Conservation (phyloP, 2,888 invertebrate species). For the Spisula subtruncata region DNA sequence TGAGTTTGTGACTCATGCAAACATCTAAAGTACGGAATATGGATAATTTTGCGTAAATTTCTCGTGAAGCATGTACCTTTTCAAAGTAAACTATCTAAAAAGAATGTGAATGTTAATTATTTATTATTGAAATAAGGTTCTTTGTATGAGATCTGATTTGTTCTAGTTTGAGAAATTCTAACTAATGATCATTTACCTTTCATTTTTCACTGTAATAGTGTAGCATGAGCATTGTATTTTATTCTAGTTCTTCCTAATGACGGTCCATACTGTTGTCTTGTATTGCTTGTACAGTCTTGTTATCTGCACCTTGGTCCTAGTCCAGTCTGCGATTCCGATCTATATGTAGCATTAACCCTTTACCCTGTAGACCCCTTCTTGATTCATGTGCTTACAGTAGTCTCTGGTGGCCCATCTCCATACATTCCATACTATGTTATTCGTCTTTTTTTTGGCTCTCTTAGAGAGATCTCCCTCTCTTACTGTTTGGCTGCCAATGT, state of each 20-base stretch:
- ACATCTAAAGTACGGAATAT: too few species aligned
- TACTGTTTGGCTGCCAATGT: too few species aligned
- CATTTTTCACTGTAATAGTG: not conserved
- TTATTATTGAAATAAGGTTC: too few species aligned
- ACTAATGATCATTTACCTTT: not conserved
- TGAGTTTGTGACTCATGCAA: not conserved
- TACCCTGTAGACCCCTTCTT: not conserved
- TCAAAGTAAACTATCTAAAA: too few species aligned
- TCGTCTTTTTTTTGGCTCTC: too few species aligned
- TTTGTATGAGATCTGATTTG: not conserved
- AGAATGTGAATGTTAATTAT: too few species aligned
- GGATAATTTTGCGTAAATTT: too few species aligned
- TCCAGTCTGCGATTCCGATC: not conserved
- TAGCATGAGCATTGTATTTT: slow-evolving; percentile 10
- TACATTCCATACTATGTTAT: not conserved
- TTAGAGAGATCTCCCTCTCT: too few species aligned
- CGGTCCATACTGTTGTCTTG: slow-evolving; percentile 10
- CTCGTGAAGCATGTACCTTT: too few species aligned
- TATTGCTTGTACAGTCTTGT: slow-evolving; percentile 64
- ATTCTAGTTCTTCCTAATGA: slow-evolving; percentile 20
- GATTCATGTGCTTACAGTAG: too few species aligned
- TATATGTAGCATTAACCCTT: not conserved
- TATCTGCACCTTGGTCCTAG: not conserved
- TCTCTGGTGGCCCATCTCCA: not conserved
- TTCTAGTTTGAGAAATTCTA: not conserved